Evolutionary conservation across 2,797 vertebrate genomes (phyloP), one percentile per base, ranked within the genome.

Genomic region (Halcyon leucocephala): DNA sequence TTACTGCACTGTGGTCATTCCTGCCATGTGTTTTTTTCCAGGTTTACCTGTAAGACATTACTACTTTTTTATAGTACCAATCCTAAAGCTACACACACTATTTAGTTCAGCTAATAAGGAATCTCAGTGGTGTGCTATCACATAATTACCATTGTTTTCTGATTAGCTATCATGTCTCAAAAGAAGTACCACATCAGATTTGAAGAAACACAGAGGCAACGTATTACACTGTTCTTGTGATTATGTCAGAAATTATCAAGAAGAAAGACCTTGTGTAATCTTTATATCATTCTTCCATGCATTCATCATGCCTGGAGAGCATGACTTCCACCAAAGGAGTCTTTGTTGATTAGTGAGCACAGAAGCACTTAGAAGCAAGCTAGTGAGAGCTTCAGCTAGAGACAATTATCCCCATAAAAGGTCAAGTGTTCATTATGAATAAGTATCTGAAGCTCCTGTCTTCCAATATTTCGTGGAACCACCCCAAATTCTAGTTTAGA

Each of bases 191-290:
- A 31, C 42, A 77, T 46, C 1, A 66, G 54, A 69, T 72, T 20
- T 51, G 79, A 93, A 67, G 35, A 92, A 89, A 86, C n/a, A 86
- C 41, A 78, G 33, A 31, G 35, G 64, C 33, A 69, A 41, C 3
- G 10, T 17, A 54, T 93, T 64, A 92, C 24, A 28, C 13, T 33
- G 35, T 14, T 84, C 41, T 54, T 54, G 67, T 57, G 54, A 65
- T 57, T 70, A 22, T 73, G 78, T 46, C 92, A 97, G 64, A 87
- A 96, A 87, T 78, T 12, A 82, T 31, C 66, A 86, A 84, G 80
- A 66, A 88, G 20, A 85, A 61, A 16, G 6, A 64, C 17, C 18
- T 87, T 80, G 87, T 5, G 25, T 69, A 90, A 94, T 89, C 28
- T 65, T 82, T 57, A 7, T 9, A 46, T 64, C 60, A 89, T 78